Base-by-base conservation (phyloP, 2,888 invertebrate species). In the Rhabditophanes sp. region DNA sequence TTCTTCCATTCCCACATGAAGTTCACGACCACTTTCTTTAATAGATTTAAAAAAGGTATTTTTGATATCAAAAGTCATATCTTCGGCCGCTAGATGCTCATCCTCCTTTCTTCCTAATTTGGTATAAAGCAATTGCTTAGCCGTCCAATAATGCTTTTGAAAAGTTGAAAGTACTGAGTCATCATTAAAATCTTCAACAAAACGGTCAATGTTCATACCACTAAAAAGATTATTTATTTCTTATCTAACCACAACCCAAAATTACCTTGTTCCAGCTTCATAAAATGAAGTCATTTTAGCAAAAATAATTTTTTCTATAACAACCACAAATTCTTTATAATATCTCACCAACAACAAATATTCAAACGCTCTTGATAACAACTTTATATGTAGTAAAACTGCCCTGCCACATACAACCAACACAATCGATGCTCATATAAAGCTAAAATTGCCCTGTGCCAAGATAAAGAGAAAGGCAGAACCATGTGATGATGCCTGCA, bases 101-200 rank as follows among this genome's bases (percentile, higher is more conserved):
- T 96, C 96, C 71, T 96, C 90, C 71, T 52, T 54, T 28, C 52
- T 53, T 8, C 58, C 54, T 23, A 58, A 25, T 37, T 58, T 58
- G 3, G 44, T 44, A 25, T 53, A 28, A 16, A 58, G 32, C 28
- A 82, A 79, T 69, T 90, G 90, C 67, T 90, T 93, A 5, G 93
- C 90, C 36, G 90, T 80, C 90, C 90, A 96, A 69, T 83, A 93
- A 53, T 87, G 85, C 69, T 88, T 83, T 67, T 85, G 35, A 19
- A 30, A 14, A 27, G 33, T 12, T 8, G 31, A 19, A 15, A 15
- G n/a, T 14, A 9, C 11, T 22, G 23, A 21, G 7, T n/a, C 9
- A 7, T 25, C 3, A 17, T 25, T 17, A 20, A 53, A 37, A 4
- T 45, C 37, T 21, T 44, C 41, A 33, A 52, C 37, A 30, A 58